These are phyloP conservation scores for Tetraneura akinire DNA, from an alignment of 1,140 invertebrate genomes.

Conservation along the genomic window DNA sequence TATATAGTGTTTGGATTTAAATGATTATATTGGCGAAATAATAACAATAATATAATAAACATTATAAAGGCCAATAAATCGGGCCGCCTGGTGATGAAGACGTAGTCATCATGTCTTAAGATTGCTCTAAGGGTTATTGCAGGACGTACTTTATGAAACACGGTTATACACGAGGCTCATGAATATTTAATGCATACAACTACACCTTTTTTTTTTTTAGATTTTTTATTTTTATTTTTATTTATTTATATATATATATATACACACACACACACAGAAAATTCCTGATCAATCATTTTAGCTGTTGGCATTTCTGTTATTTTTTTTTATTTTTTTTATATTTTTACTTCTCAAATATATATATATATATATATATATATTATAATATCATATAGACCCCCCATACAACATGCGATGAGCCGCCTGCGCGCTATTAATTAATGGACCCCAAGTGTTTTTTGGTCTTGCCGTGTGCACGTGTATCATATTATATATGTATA, in stretches of 20 bases:
- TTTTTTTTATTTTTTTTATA: slow-evolving; percentile 16
- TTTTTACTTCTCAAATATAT: too few relatives aligned
- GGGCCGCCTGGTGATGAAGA: slow-evolving; percentile 22
- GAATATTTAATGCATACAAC: slow-evolving; percentile 47
- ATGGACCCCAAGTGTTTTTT: slow-evolving; percentile 44
- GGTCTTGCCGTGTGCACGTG: not conserved
- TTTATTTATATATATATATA: too few relatives aligned
- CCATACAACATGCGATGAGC: slow-evolving; percentile 38
- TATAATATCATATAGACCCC: slow-evolving; percentile 40
- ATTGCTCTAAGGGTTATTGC: slow-evolving; percentile 31
- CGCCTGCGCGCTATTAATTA: slow-evolving; percentile 50
- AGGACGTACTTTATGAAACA: not conserved
- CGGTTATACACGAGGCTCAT: slow-evolving; percentile 31
- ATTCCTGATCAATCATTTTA: slow-evolving; percentile 52
- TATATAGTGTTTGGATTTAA: slow-evolving; percentile 28
- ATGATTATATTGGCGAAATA: slow-evolving; percentile 36
- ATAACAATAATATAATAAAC: not conserved
- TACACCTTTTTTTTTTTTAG: slow-evolving; percentile 33
- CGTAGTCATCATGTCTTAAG: slow-evolving; percentile 27
- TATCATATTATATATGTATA: not conserved
- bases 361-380: too few relatives aligned
- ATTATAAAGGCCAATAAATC: slow-evolving; percentile 37
- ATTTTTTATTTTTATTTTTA: not conserved
- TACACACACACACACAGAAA: not conserved
- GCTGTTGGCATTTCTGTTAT: slow-evolving; percentile 49